Base-by-base conservation (phyloP, 2,113 vertebrate species). In the Scolopax mira region DNA sequence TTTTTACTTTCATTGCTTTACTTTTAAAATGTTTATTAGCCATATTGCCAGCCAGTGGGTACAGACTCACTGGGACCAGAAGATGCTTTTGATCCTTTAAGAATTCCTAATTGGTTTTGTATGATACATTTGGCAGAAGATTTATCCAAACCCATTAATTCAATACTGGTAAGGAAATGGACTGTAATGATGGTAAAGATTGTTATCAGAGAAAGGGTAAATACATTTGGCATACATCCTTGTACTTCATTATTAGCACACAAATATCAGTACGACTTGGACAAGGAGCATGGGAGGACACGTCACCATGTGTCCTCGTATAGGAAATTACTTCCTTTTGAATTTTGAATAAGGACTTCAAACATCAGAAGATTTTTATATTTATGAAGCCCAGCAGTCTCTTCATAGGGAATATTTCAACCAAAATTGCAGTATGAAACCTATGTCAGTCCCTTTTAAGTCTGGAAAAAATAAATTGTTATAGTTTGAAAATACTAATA, bases 91-190 rank as follows among this genome's bases (percentile, higher is more conserved):
- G 93, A 90, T 95, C 79, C 90, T 96, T 95, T 89, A 96, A 96
- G 88, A 94, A 94, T 96, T 96, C 93, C 77, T 96, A 97, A 97
- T 95, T 96, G 93, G 80, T 95, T 97, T 97, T 95, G 86, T 90
- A 52, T 92, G 79, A 89, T 96, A 95, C 90, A 92, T 91, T 97
- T 97, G 93, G 96, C 96, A 97, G 95, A 95, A 96, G 94, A 93
- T 90, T 93, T 97, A 92, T 95, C 93, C 95, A 95, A 96, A 93
- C 42, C 60, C 97, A 97, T 96, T 96, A 97, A 96, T 96, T 95
- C 82, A 93, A 90, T 96, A 88, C 83, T 96, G 74, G 88, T 96
- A 96, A 96, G 95, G 96, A 97, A 97, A 97, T 97, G 95, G 96
- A 94, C 79, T 92, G 42, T 93, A 96, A 95, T 94, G 92, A 95